These are phyloP conservation scores for Neolamprologus fasciatus DNA, from an alignment of 2,113 vertebrate species.

Conservation along the genomic window DNA sequence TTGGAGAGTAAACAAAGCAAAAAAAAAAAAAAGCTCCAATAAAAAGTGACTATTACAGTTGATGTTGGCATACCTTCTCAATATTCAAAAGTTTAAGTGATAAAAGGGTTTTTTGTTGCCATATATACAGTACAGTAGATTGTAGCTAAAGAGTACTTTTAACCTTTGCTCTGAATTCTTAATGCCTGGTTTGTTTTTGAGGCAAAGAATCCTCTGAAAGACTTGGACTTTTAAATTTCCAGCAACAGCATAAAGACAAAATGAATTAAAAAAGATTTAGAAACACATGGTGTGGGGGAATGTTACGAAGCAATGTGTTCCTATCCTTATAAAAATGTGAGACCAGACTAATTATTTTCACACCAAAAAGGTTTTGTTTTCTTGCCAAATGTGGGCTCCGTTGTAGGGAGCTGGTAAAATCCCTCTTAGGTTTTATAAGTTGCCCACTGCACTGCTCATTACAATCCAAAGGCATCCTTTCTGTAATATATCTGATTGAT, in stretches of 20 bases:
- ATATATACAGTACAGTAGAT: neutral
- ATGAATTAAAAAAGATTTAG: neutral
- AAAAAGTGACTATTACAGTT: neutral
- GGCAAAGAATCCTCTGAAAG: neutral
- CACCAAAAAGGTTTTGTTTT: neutral
- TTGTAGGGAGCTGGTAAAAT: neutral
- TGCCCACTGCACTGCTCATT: neutral
- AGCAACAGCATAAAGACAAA: neutral
- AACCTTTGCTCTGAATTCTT: neutral
- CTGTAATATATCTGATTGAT: neutral
- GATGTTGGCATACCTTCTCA: neutral
- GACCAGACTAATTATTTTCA: conserved; percentile 3
- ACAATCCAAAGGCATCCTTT: neutral
- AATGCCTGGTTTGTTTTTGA: neutral
- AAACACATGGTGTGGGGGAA: neutral
- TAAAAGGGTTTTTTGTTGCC: neutral
- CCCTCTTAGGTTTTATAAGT: neutral
- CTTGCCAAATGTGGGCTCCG: neutral
- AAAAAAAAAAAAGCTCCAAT: neutral
- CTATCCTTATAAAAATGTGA: neutral
- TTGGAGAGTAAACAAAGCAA: neutral
- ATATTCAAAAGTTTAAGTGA: neutral
- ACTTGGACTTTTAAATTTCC: neutral
- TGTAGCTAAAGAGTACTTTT: neutral
- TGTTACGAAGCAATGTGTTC: neutral